Evolutionary conservation across 2,888 invertebrate genomes (phyloP).

Genomic region (Branchellion lobata): DNA sequence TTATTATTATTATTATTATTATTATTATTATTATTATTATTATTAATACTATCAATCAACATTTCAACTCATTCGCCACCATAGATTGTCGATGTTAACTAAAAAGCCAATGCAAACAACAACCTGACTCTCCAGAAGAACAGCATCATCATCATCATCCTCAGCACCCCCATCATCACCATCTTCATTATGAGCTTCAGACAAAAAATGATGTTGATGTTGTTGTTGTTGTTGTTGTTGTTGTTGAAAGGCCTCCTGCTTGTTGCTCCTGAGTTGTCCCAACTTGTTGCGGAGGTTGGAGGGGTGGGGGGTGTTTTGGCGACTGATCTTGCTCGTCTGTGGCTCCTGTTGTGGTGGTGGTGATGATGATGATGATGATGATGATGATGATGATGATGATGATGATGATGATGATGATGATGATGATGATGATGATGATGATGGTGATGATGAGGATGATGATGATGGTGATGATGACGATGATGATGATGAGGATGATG

Average conservation of each 20-base stretch:
- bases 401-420: not conserved
- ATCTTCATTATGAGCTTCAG: constrained; percentile 5
- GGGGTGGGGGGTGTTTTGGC: constrained; percentile 98
- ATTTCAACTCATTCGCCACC: no score
- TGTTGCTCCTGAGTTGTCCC: not conserved
- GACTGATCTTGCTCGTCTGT: constrained; percentile 55
- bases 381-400: not conserved
- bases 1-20: not conserved
- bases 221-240: not conserved
- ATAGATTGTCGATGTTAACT: no score
- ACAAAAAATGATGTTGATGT: not conserved
- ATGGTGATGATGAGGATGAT: not conserved
- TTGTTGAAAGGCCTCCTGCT: not conserved
- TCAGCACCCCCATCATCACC: not conserved
- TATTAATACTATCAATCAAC: not conserved
- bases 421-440: not conserved
- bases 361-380: not conserved
- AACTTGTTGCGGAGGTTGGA: constrained; percentile 75
- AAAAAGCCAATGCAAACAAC: no score
- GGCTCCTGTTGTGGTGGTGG: not conserved
- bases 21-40: not conserved
- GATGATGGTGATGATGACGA: no score
- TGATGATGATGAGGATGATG: no score
- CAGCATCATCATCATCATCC: constrained; percentile 6
- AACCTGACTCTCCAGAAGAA: not conserved